Conservation (phyloP, 2,888 invertebrate genomes). For the Rhagophthalmus giganteus region DNA sequence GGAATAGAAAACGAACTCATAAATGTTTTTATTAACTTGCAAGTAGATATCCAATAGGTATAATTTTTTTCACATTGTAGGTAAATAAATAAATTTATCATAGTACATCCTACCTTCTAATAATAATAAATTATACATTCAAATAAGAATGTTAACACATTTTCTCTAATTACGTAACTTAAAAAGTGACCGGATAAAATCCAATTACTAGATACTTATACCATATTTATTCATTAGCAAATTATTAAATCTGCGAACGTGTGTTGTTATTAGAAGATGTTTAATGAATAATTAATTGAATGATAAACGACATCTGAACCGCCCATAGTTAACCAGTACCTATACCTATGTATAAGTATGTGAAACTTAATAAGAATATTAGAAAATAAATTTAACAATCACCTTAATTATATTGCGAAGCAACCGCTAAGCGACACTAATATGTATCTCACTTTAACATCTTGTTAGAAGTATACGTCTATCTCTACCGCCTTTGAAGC, state of each 20-base stretch:
- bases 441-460: slow-evolving; percentile 15
- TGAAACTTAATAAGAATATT: slow-evolving; percentile 28
- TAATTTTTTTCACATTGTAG: no score
- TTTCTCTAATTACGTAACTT: background rate
- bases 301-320: slow-evolving; percentile 24
- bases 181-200: background rate
- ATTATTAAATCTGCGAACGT: no score
- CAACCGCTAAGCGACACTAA: slow-evolving; percentile 26
- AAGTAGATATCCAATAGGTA: no score
- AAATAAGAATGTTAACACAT: no score
- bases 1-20: no score
- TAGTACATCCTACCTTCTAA: no score
- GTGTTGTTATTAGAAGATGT: slow-evolving; percentile 1
- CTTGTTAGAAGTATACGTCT: slow-evolving; percentile 10
- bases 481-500: slow-evolving; percentile 48
- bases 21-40: no score
- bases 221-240: background rate
- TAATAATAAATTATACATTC: no score
- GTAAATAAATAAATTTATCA: no score
- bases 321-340: slow-evolving; percentile 22
- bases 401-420: slow-evolving; percentile 42
- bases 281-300: slow-evolving; percentile 31
- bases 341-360: slow-evolving; percentile 1
- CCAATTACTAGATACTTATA: background rate
- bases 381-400: slow-evolving; percentile 38